Evolutionary conservation across 2,113 vertebrate genomes (phyloP), one percentile per base, ranked within the genome.

Genomic region (Syngnathus scovelli): DNA sequence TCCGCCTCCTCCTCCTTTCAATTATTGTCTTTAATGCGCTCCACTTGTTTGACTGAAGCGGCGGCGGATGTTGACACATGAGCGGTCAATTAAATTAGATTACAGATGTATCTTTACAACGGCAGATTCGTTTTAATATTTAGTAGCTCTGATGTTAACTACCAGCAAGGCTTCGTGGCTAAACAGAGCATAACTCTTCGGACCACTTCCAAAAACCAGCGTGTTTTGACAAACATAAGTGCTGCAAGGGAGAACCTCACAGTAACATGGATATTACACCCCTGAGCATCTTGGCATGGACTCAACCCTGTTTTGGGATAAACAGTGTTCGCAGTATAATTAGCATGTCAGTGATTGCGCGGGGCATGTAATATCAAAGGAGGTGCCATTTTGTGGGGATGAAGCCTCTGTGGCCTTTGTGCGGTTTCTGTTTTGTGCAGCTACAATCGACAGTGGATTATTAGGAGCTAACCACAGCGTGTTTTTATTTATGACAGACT

Each of bases 211-310:
- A 92, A 89, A 51, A 75, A 62, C 71, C 38, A 70, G 54, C 80
- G 68, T 78, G 76, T 81, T 72, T 78, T 81, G 69, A 78, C 80
- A 92, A 93, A 92, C 87, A 90, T 84, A 91, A 87, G 86, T 90
- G 90, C 91, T 91, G 92, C 92, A 90, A 88, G 69, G 70, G 83
- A 84, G 86, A 84, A 88, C 87, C 89, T 84, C 88, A 90, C 86
- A 91, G 88, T 88, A 82, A 91, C 90, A 89, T 83, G 82, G 80
- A 91, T 87, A 88, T 92, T 90, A 91, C 78, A 84, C 82, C 78
- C 83, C 82, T 76, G 75, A 82, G 87, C 81, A 80, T 81, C 73
- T 91, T 80, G 77, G 89, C 83, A 78, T 79, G 71, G 80, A 72
- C 83, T 78, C 55, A 74, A 49, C 70, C 23, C 23, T 90, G 82